Base-by-base conservation (phyloP, 2,113 vertebrate genomes). In the Addax nasomaculatus region DNA sequence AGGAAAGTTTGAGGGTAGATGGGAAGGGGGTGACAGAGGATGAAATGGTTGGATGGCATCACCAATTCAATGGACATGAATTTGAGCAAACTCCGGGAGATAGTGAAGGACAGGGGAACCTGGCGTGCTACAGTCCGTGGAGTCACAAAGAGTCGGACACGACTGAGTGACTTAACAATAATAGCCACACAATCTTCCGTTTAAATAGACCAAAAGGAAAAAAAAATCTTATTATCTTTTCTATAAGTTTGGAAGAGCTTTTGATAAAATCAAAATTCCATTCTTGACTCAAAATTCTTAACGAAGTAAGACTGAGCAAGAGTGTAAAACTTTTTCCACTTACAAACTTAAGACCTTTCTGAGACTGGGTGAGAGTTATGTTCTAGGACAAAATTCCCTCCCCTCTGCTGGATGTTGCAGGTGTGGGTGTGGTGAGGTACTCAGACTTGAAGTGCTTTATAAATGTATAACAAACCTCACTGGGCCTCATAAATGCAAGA, bases 401-500 rank as follows among this genome's bases (percentile, higher is more conserved):
- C 0, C 7, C 14, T 45, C 53, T 17, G n/a, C 27, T 23, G 39
- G 43, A 6, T 16, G 4, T 4, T 6, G 33, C 53, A 60, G 23
- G 51, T 17, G 25, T 30, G 25, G 21, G 30, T n/a, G n/a, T 13
- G 49, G 4, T 7, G 1, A 1, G 27, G 3, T 11, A 10, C 13
- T 57, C 47, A 33, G 53, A 47, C 53, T 0, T 55, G 16, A 55
- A 85, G 85, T 2, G 0, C 19, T 62, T 60, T 12, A n/a, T 43
- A 51, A 29, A 43, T 27, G 29, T 10, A 30, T 27, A 2, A 1
- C 25, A 27, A 33, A 27, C 39, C 33, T 51, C 53, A 13, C 3
- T 19, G 39, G 25, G 21, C 55, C 49, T 85, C 57, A 49, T 25
- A 57, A 25, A 53, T 13, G 0, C 87, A 23, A 43, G 25, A 21